A percentile compares a stretch with the other conserved stretches of the same genome.
Evolutionary conservation across 2,113 vertebrate genomes (phyloP).

Genomic region (Ageneiosus marmoratus): DNA sequence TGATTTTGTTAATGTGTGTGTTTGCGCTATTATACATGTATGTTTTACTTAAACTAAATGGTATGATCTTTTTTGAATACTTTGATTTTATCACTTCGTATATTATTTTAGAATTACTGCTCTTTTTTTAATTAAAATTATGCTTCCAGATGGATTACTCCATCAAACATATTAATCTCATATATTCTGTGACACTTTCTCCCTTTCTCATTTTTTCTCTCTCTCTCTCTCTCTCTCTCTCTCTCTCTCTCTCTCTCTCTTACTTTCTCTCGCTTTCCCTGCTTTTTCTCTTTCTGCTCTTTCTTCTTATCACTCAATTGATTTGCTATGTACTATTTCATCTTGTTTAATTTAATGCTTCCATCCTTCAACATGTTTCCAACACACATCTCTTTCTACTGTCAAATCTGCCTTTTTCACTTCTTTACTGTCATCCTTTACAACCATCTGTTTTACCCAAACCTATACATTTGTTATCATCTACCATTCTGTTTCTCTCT

Average conservation of each 20-base stretch:
- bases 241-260: no score
- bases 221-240: constrained; percentile 12
- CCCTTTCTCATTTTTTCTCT: constrained; percentile 2
- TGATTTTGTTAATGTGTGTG: constrained; percentile 13
- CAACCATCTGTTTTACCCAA: not conserved
- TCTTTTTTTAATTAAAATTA: constrained; percentile 24
- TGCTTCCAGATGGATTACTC: constrained; percentile 34
- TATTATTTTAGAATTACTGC: constrained; percentile 51
- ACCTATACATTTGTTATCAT: constrained; percentile 7
- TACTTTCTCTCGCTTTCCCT: no score
- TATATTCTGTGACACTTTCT: constrained; percentile 2
- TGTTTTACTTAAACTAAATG: constrained; percentile 21
- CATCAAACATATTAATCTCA: constrained; percentile 42
- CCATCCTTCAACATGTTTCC: not conserved
- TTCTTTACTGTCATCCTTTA: not conserved
- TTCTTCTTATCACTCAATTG: not conserved
- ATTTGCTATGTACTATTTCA: not conserved
- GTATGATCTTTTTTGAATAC: constrained; percentile 13
- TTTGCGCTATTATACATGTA: not conserved
- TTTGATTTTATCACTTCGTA: constrained; percentile 29
- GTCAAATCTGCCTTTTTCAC: not conserved
- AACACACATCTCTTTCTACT: constrained; percentile 25
- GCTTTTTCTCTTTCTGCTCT: constrained; percentile 9
- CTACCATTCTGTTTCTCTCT: constrained; percentile 5
- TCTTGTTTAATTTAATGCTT: not conserved